Percentiles rank a stretch among this genome's conserved stretches.
phyloP scores from a whole-genome alignment of 2,113 vertebrate genomes.

The Triplophysa tibetana region DNA sequence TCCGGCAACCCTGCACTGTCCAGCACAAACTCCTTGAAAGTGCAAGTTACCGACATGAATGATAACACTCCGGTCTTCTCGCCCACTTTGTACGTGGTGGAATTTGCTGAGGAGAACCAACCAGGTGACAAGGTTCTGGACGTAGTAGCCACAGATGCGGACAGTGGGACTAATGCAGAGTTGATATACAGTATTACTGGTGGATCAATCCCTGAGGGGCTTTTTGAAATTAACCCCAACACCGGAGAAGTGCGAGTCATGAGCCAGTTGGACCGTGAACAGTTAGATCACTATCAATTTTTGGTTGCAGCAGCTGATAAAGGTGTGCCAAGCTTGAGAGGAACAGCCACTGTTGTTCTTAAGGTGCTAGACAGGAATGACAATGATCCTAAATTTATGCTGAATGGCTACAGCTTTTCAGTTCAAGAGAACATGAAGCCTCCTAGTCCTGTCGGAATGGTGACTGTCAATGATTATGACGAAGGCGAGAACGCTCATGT shows the following conservation, averaged over 20 bases:
- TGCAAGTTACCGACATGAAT: constrained; percentile 93
- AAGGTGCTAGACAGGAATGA: constrained; percentile 93
- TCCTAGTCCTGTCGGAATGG: constrained; percentile 92
- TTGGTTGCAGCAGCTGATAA: constrained; percentile 89
- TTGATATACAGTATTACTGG: constrained; percentile 85
- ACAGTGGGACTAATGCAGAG: constrained; percentile 90
- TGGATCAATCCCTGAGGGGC: constrained; percentile 73
- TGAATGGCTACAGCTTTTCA: constrained; percentile 94
- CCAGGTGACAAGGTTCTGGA: constrained; percentile 84
- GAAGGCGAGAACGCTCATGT: constrained; percentile 90
- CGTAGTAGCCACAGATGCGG: constrained; percentile 85
- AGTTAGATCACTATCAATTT: constrained; percentile 85
- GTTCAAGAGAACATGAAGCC: constrained; percentile 94
- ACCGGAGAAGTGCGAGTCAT: constrained; percentile 87
- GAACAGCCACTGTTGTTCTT: constrained; percentile 88
- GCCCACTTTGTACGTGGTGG: constrained; percentile 83
- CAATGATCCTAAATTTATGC: constrained; percentile 96
- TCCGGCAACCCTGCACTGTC: constrained; percentile 95
- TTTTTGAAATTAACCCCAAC: constrained; percentile 85
- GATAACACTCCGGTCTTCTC: constrained; percentile 90
- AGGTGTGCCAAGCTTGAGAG: constrained; percentile 88
- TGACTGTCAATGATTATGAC: constrained; percentile 91
- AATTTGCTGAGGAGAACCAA: constrained; percentile 89
- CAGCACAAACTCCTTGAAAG: constrained; percentile 94
- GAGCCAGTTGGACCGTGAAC: constrained; percentile 87